These are phyloP conservation scores for Linnaemya vulpina DNA, from an alignment of 2,888 invertebrate species.

Conservation along the genomic window DNA sequence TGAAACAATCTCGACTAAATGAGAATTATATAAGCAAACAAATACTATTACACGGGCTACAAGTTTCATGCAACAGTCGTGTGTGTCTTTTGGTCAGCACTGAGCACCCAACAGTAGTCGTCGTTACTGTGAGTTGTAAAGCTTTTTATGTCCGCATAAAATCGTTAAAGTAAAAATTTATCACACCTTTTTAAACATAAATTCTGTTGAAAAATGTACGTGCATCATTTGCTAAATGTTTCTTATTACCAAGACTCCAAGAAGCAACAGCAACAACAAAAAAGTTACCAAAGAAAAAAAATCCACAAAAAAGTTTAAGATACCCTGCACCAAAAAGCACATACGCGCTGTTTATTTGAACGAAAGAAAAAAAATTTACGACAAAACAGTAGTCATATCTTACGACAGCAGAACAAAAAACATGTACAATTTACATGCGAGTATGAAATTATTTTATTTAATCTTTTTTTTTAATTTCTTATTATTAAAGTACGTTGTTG, in stretches of 20 bases:
- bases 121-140: slow-evolving; percentile 42
- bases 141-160: slow-evolving; percentile 54
- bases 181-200: slow-evolving; percentile 71
- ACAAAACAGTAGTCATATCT: slow-evolving; percentile 71
- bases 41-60: neutral
- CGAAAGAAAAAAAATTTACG: slow-evolving; percentile 63
- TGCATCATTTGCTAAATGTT: slow-evolving; percentile 70
- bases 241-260: slow-evolving; percentile 50
- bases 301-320: slow-evolving; percentile 20
- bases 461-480: neutral
- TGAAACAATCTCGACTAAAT: slow-evolving; percentile 7
- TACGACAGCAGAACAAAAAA: slow-evolving; percentile 20
- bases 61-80: neutral
- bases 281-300: slow-evolving; percentile 7
- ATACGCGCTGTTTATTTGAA: slow-evolving; percentile 48
- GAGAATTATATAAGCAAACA: slow-evolving; percentile 13
- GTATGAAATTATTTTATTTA: slow-evolving; percentile 4
- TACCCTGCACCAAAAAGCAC: slow-evolving; percentile 52
- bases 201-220: slow-evolving; percentile 68
- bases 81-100: neutral
- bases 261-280: slow-evolving; percentile 11
- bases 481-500: slow-evolving; percentile 12
- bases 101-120: slow-evolving; percentile 39
- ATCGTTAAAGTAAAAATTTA: slow-evolving; percentile 68
- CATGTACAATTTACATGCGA: slow-evolving; percentile 14